Conservation (phyloP, 2,797 vertebrate species). For the Caiman crocodilus region DNA sequence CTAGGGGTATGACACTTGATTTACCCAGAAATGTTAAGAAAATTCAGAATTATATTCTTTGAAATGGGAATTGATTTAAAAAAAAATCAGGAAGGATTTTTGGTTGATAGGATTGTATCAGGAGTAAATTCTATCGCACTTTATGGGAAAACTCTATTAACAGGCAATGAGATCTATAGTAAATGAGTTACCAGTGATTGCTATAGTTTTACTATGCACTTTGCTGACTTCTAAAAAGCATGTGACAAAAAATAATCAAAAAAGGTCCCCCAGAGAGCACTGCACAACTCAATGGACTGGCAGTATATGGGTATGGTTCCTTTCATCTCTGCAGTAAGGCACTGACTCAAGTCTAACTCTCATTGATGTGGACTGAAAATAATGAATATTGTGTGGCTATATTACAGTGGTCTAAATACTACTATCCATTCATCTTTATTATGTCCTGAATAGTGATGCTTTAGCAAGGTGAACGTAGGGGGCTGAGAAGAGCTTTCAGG, state of each 20-base stretch:
- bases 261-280: rapidly evolving
- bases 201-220: neutral
- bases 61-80: conserved; percentile 52
- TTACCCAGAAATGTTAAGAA: neutral
- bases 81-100: conserved; percentile 15
- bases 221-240: neutral
- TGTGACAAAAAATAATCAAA: neutral
- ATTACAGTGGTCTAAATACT: rapidly evolving
- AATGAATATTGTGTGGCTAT: rapidly evolving
- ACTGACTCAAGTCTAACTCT: rapidly evolving
- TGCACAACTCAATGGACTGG: no score
- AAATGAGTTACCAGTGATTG: conserved; percentile 62
- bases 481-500: neutral
- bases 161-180: conserved; percentile 65
- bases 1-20: neutral
- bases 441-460: rapidly evolving
- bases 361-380: rapidly evolving
- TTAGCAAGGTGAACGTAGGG: rapidly evolving
- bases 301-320: neutral
- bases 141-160: conserved; percentile 66
- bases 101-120: conserved; percentile 49
- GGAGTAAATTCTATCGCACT: conserved; percentile 60
- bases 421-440: rapidly evolving
- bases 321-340: neutral
- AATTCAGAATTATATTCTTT: neutral